Evolutionary conservation across 2,888 invertebrate genomes (phyloP).

Genomic region (Oegoconia quadripuncta): DNA sequence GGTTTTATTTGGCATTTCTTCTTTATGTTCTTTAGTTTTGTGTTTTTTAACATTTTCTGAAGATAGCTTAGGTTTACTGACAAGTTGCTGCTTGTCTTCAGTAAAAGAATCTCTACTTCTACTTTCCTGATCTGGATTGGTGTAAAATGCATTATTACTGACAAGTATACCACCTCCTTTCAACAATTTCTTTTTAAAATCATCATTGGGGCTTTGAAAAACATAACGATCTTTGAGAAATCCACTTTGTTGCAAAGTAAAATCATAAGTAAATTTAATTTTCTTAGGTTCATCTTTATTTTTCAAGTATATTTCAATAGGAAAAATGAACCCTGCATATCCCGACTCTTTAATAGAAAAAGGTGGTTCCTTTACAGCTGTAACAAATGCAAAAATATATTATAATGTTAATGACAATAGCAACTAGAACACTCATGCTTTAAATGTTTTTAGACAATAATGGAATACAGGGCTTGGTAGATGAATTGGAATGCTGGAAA

Average conservation of each 20-base stretch:
- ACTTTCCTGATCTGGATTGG: conserved; percentile 75
- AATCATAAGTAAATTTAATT: conserved; percentile 90
- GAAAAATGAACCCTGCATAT: conserved; percentile 95
- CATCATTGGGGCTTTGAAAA: conserved; percentile 92
- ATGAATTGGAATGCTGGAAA: too few species aligned
- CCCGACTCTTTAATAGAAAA: conserved; percentile 95
- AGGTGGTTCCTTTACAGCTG: conserved; percentile 94
- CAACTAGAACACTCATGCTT: too few species aligned
- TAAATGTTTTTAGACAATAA: too few species aligned
- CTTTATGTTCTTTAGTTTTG: conserved; percentile 77
- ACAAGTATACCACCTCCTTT: conserved; percentile 89
- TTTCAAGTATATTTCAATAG: conserved; percentile 92
- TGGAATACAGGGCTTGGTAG: too few species aligned
- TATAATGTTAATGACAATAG: too few species aligned
- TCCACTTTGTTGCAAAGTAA: conserved; percentile 88
- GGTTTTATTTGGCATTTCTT: conserved; percentile 76
- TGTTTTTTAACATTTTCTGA: conserved; percentile 80
- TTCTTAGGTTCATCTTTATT: conserved; percentile 95
- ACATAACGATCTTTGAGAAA: conserved; percentile 89
- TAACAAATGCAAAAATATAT: conserved; percentile 39
- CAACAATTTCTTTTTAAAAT: conserved; percentile 91
- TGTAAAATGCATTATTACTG: conserved; percentile 62
- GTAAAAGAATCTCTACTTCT: conserved; percentile 78
- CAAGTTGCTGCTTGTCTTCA: conserved; percentile 80
- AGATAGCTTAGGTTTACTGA: conserved; percentile 85